A percentile compares a stretch with the other conserved stretches of the same genome.
Evolutionary conservation across 2,113 vertebrate genomes (phyloP).

Genomic region (Pygoscelis antarcticus): DNA sequence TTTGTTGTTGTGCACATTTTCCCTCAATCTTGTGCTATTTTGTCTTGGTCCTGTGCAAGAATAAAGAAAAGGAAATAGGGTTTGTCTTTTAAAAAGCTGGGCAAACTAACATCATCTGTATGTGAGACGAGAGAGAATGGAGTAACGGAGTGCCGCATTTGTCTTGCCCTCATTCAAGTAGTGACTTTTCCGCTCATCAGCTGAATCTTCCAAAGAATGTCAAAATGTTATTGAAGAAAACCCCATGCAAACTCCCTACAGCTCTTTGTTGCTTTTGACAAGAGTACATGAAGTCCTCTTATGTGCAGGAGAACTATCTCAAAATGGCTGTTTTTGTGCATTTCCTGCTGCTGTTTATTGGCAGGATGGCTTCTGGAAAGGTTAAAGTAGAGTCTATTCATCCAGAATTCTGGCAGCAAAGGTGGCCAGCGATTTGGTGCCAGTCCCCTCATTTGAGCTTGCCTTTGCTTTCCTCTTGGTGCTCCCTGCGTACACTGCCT

Average conservation of each 20-base stretch:
- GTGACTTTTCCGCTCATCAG: not conserved
- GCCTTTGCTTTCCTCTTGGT: slow-evolving; percentile 13
- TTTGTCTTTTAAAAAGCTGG: not conserved
- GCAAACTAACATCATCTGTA: not conserved
- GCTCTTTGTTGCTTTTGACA: not conserved
- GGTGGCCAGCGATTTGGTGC: slow-evolving; percentile 4
- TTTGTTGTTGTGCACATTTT: fast-evolving
- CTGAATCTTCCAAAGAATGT: not conserved
- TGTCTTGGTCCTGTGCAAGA: not conserved
- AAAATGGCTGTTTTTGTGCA: not conserved
- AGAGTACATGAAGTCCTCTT: not conserved
- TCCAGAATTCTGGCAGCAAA: slow-evolving; percentile 36
- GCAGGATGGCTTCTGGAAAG: not conserved
- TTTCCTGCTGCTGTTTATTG: slow-evolving; percentile 32
- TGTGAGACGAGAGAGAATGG: not conserved
- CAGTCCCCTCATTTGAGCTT: not conserved
- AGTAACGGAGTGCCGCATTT: fast-evolving
- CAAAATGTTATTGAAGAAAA: not conserved
- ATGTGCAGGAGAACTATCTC: not conserved
- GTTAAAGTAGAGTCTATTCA: slow-evolving; percentile 3
- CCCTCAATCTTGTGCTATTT: not conserved
- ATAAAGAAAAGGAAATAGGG: not conserved
- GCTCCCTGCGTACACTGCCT: not conserved
- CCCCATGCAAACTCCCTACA: not conserved
- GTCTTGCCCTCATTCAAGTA: not conserved